Evolutionary conservation across 2,888 invertebrate species (phyloP), one percentile per base, ranked within the genome.

Genomic region (Rotaria socialis): DNA sequence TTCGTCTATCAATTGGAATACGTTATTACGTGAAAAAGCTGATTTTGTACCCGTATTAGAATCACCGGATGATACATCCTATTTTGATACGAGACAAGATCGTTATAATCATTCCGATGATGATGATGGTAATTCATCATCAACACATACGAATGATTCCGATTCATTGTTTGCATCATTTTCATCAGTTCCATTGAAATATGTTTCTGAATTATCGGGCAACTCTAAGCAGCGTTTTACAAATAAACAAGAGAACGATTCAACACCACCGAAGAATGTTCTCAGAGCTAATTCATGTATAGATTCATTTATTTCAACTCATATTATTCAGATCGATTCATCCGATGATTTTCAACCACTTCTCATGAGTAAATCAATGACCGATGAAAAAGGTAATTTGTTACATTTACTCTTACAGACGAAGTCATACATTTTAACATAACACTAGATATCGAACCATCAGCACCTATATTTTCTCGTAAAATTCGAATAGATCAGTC

Each of bases 31-130:
- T 60, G 95, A 97, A 90, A 99, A 99, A 91, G 99, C 98, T 0
- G 98, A 99, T 92, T 99, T 99, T 92, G 96, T 99, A 74, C 99
- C 99, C 0, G 96, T 97, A 89, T 92, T 99, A 88, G 98, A 99
- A 74, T 96, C 97, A 90, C 91, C 91, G 41, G 91, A 91, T 86
- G 99, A 99, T 90, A 99, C 99, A 35, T 97, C 97, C 90, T 99
- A 99, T 91, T 99, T 99, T 92, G 87, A 87, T 56, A 85, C 87
- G 35, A 43, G 87, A 41, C 52, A 84, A 19, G 87, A 87, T 80
- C 80, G 87, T 16, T 87, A 87, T 43, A 84, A 86, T 43, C 86
- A 86, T 84, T n/a, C 80, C 4, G 47, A 80, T 47, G n/a, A 47
- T 47, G 80, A 80, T 24, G 80, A 80, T 43, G 43, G 27, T 67